A percentile compares a stretch with the other conserved stretches of the same genome.
These are phyloP conservation scores for Microtus montanus DNA, from an alignment of 2,113 vertebrate species.

Conservation along the genomic window DNA sequence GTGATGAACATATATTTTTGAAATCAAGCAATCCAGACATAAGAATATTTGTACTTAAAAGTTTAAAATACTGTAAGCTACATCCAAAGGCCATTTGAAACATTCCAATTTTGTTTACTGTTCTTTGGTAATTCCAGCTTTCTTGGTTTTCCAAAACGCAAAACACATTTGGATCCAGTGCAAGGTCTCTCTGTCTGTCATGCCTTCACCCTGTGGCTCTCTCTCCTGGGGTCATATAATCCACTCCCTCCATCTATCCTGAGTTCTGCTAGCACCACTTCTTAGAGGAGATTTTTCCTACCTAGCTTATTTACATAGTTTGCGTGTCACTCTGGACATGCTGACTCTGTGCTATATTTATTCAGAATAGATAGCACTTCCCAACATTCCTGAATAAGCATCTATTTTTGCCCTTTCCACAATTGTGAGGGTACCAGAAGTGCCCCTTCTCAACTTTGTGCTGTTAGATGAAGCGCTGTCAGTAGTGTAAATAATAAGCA, in stretches of 20 bases:
- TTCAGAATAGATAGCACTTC: not conserved
- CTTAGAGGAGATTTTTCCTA: not conserved
- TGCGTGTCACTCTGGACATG: not conserved
- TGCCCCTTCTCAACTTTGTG: not conserved
- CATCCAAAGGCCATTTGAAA: not conserved
- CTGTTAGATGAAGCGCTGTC: not conserved
- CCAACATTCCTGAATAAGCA: not conserved
- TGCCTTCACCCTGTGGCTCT: accelerated
- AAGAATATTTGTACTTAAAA: too few species aligned
- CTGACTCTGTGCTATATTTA: not conserved
- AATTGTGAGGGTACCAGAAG: not conserved
- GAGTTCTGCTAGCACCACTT: not conserved
- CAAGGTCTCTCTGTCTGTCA: not conserved
- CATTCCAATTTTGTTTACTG: not conserved
- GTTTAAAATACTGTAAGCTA: not conserved
- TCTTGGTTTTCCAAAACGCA: not conserved
- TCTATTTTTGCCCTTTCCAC: not conserved
- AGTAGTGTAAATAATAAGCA: not conserved
- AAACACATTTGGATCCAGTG: accelerated
- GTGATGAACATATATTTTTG: not conserved
- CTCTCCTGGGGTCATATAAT: accelerated
- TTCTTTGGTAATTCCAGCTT: not conserved
- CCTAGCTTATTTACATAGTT: not conserved
- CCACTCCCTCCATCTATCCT: not conserved
- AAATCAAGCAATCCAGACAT: not conserved